phyloP scores from a whole-genome alignment of 35 echinoderm and acorn worm species.

The Ptychodera flava region DNA sequence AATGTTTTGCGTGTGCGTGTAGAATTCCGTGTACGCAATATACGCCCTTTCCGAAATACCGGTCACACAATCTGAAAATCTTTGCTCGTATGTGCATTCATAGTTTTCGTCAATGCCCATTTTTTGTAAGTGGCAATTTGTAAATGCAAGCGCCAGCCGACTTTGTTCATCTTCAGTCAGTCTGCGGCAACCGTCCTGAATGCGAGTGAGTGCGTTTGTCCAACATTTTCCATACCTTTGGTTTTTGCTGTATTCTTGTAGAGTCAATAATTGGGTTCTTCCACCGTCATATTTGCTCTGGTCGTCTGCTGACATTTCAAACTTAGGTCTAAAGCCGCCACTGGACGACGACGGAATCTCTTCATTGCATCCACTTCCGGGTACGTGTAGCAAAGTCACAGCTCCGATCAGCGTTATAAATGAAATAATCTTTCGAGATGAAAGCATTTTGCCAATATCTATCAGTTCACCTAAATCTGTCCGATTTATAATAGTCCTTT shows the following conservation, averaged over 20 bases:
- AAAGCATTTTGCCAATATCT: no score
- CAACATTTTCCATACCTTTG: conserved; percentile 78
- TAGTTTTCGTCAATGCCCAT: conserved; percentile 43
- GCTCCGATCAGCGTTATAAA: no score
- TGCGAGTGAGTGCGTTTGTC: conserved; percentile 44
- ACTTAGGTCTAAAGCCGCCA: not conserved
- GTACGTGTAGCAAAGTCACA: no score
- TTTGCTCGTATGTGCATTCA: conserved; percentile 26
- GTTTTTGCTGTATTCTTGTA: conserved; percentile 50
- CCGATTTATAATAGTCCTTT: no score
- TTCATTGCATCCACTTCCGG: no score
- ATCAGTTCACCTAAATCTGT: no score
- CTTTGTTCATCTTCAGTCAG: conserved; percentile 97
- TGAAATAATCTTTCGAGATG: no score
- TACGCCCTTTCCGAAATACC: conserved; percentile 45
- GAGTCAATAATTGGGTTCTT: conserved; percentile 26
- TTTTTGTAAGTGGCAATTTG: conserved; percentile 94
- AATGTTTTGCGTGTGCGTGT: conserved; percentile 97
- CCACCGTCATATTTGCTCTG: conserved; percentile 28
- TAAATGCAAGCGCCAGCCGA: conserved; percentile 65
- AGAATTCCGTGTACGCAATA: conserved; percentile 96
- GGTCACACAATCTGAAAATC: conserved; percentile 32
- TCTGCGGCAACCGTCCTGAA: conserved; percentile 46
- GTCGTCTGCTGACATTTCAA: not conserved
- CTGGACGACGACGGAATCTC: no score